Evolutionary conservation across 2,113 vertebrate genomes (phyloP).

Genomic region (Manacus vitellinus): DNA sequence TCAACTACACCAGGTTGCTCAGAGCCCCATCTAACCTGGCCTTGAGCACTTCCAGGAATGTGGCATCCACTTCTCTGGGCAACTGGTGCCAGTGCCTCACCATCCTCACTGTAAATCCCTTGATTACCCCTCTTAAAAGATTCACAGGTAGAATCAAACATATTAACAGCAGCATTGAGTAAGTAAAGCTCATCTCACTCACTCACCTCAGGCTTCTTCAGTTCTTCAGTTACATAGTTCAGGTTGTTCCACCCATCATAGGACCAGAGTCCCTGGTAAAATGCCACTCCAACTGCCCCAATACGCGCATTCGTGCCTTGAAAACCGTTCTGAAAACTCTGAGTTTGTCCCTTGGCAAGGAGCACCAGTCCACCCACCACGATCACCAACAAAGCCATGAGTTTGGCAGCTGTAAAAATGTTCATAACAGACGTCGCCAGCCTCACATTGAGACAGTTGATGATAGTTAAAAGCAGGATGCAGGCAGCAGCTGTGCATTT

Average conservation of each 20-base stretch:
- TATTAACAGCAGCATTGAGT: neutral
- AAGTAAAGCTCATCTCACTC: neutral
- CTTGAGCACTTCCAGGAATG: neutral
- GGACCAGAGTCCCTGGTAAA: slow-evolving; percentile 87
- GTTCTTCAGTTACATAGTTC: slow-evolving; percentile 83
- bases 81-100: neutral
- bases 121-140: neutral
- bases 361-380: slow-evolving; percentile 75
- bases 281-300: slow-evolving; percentile 74
- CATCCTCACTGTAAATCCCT: neutral
- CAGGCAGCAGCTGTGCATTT: slow-evolving; percentile 67
- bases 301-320: slow-evolving; percentile 66
- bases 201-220: slow-evolving; percentile 84
- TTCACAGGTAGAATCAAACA: neutral
- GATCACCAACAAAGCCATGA: slow-evolving; percentile 77
- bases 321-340: slow-evolving; percentile 76
- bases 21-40: neutral
- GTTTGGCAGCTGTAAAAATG: slow-evolving; percentile 79
- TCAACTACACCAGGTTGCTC: neutral
- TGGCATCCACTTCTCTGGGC: neutral
- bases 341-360: slow-evolving; percentile 59
- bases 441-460: slow-evolving; percentile 78
- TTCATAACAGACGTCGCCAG: slow-evolving; percentile 77
- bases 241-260: slow-evolving; percentile 84
- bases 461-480: slow-evolving; percentile 72